A percentile compares a stretch with the other conserved stretches of the same genome.
These are phyloP conservation scores for Acanthoscelides obtectus DNA, from an alignment of 2,888 invertebrate genomes.

Conservation along the genomic window DNA sequence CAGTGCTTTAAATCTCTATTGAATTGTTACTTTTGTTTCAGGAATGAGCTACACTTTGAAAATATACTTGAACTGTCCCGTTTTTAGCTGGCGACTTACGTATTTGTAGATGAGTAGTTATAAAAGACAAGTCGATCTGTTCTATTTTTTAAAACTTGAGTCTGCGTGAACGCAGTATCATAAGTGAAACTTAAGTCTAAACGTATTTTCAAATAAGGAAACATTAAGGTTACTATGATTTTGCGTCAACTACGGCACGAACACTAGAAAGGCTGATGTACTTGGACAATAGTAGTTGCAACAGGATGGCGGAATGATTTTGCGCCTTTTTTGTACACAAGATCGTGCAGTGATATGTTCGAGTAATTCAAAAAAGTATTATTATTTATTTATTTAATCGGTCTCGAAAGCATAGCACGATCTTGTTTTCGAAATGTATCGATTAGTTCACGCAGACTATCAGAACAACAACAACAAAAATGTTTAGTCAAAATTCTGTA, in stretches of 20 bases:
- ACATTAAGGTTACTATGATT: background rate
- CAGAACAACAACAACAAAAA: slow-evolving; percentile 21
- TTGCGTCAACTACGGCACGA: background rate
- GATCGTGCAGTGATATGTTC: background rate
- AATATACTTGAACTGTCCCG: background rate
- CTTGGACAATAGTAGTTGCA: slow-evolving; percentile 1
- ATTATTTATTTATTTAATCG: slow-evolving; percentile 14
- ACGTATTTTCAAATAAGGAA: slow-evolving; percentile 1
- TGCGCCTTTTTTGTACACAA: background rate
- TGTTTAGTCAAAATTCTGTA: slow-evolving; percentile 25
- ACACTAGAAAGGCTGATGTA: background rate
- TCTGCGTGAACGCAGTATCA: slow-evolving; percentile 22
- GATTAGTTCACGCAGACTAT: slow-evolving; percentile 24
- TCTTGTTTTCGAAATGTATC: slow-evolving; percentile 2
- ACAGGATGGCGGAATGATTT: background rate
- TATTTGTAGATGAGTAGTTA: slow-evolving; percentile 30
- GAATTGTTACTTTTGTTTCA: slow-evolving; percentile 11
- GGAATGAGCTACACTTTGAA: background rate
- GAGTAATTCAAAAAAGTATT: slow-evolving; percentile 12
- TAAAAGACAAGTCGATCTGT: slow-evolving; percentile 26
- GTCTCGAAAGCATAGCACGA: background rate
- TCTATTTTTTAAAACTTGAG: slow-evolving; percentile 19
- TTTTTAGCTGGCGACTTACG: slow-evolving; percentile 17
- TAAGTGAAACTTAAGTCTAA: slow-evolving; percentile 1
- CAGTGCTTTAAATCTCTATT: no score